Percentiles rank a stretch among this genome's conserved stretches.
phyloP scores from a whole-genome alignment of 2,888 invertebrate species.

The Allygus modestus region DNA sequence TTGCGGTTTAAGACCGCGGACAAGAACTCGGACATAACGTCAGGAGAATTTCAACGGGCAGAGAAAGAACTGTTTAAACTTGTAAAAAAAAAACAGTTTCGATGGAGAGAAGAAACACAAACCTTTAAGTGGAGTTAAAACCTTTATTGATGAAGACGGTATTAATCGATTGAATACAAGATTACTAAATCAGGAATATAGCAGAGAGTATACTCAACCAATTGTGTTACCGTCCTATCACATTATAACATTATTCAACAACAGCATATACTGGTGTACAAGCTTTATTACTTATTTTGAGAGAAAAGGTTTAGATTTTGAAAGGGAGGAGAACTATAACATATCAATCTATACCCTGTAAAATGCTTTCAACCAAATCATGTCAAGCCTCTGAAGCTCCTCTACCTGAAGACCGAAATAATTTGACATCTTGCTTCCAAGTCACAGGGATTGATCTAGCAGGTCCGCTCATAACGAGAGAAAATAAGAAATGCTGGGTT shows the following conservation, averaged over 20 bases:
- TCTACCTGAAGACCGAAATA: slow-evolving; percentile 71
- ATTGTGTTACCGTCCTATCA: background rate
- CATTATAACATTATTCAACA: background rate
- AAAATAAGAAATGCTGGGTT: slow-evolving; percentile 71
- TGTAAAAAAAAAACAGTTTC: background rate
- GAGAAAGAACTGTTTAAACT: background rate
- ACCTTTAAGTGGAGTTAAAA: background rate
- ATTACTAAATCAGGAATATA: background rate
- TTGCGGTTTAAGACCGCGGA: background rate
- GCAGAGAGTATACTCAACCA: background rate
- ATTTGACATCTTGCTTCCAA: slow-evolving; percentile 70
- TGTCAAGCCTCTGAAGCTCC: slow-evolving; percentile 61
- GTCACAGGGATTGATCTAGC: slow-evolving; percentile 72
- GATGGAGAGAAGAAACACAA: background rate
- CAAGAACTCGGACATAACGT: background rate
- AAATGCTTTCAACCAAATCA: slow-evolving; percentile 66
- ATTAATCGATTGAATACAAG: background rate
- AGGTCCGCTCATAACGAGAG: slow-evolving; percentile 71
- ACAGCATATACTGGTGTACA: slow-evolving; percentile 6
- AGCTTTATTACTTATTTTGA: slow-evolving; percentile 21
- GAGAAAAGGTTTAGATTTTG: slow-evolving; percentile 53
- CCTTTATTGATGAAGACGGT: background rate
- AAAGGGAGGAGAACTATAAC: slow-evolving; percentile 36
- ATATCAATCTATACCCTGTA: slow-evolving; percentile 51
- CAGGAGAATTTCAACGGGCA: no score